Conservation (phyloP, 30 jellyfish, hydroid and myxozoan genomes). For the Hydractinia symbiolongicarpus region DNA sequence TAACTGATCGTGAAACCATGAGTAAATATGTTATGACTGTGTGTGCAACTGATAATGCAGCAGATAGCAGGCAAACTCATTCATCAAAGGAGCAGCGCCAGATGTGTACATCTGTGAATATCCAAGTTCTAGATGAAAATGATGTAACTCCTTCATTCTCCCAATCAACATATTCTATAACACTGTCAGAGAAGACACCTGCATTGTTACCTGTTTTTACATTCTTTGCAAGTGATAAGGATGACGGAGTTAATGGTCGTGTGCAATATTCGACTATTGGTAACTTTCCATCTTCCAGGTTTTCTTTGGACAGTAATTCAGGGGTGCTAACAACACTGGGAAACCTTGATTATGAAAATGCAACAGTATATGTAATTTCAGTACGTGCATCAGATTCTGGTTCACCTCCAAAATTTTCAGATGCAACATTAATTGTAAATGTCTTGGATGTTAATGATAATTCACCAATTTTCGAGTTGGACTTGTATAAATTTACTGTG, state of each 20-base stretch:
- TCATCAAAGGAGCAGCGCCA: slow-evolving; percentile 9
- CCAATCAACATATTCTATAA: background rate
- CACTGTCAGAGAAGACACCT: slow-evolving; percentile 25
- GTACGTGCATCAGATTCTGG: slow-evolving; percentile 36
- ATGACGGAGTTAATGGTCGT: slow-evolving; percentile 31
- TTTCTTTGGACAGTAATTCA: slow-evolving; percentile 30
- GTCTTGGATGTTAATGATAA: slow-evolving; percentile 80
- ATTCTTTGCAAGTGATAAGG: slow-evolving; percentile 46
- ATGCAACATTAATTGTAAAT: background rate
- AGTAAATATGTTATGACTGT: slow-evolving; percentile 15
- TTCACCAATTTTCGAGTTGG: slow-evolving; percentile 49
- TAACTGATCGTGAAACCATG: slow-evolving; percentile 48
- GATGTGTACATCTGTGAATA: slow-evolving; percentile 32
- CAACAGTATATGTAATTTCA: slow-evolving; percentile 12
- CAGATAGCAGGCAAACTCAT: slow-evolving; percentile 2
- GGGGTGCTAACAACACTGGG: slow-evolving; percentile 36
- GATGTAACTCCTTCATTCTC: slow-evolving; percentile 61
- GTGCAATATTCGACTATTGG: slow-evolving; percentile 2
- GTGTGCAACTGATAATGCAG: slow-evolving; percentile 60
- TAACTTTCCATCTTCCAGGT: slow-evolving; percentile 11
- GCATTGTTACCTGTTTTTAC: background rate
- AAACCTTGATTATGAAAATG: slow-evolving; percentile 47
- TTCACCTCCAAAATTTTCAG: background rate
- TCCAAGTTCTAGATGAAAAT: slow-evolving; percentile 56
- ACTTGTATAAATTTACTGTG: slow-evolving; percentile 31